These are phyloP conservation scores for Ricordea florida DNA, from an alignment of 92 coral and sea anemone genomes.

Conservation along the genomic window DNA sequence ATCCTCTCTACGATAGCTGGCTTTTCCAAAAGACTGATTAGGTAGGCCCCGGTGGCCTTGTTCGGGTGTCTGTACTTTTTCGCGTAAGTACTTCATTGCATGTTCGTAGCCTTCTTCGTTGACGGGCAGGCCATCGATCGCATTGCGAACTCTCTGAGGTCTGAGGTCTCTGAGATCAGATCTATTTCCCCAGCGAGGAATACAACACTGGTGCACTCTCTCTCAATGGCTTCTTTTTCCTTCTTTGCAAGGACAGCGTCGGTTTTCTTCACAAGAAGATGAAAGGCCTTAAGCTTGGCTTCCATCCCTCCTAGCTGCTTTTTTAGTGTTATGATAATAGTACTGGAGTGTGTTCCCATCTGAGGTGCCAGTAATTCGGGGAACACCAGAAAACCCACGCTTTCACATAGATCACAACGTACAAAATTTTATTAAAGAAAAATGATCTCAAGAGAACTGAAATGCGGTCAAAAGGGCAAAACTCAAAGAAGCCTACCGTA, in stretches of 20 bases:
- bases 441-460: too few relatives aligned
- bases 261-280: slow-evolving; percentile 6
- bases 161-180: too few relatives aligned
- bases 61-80: slow-evolving; percentile 49
- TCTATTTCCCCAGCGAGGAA: slow-evolving; percentile 19
- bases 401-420: too few relatives aligned
- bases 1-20: slow-evolving; percentile 31
- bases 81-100: slow-evolving; percentile 30
- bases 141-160: slow-evolving; percentile 7
- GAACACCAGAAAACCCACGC: too few relatives aligned
- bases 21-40: slow-evolving; percentile 27
- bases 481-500: too few relatives aligned
- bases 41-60: slow-evolving; percentile 45
- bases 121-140: slow-evolving; percentile 31
- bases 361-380: slow-evolving; percentile 45
- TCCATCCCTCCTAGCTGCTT: slow-evolving; percentile 30
- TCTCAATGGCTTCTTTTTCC: slow-evolving; percentile 5
- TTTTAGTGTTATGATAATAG: not conserved
- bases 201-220: not conserved
- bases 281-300: slow-evolving; percentile 20
- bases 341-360: slow-evolving; percentile 1
- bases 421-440: too few relatives aligned
- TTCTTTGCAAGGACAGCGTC: not conserved
- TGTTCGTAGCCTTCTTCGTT: slow-evolving; percentile 44
- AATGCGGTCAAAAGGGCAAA: too few relatives aligned